Conservation (phyloP, 2,113 vertebrate species). For the Pontoporia blainvillei region DNA sequence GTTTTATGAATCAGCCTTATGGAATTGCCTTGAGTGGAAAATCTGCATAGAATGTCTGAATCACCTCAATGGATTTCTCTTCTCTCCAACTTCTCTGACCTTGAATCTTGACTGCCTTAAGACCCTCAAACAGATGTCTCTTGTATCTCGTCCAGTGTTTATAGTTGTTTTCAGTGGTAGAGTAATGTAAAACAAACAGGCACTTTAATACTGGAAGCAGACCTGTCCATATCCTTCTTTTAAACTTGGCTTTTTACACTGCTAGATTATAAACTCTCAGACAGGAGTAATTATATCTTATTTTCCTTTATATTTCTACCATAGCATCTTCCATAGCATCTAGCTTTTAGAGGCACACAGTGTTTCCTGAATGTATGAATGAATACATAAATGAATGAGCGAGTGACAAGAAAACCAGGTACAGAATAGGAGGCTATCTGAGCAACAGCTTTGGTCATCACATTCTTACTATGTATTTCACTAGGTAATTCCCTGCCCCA, state of each 20-base stretch:
- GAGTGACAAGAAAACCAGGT: neutral
- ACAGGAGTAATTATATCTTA: neutral
- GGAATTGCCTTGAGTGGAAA: neutral
- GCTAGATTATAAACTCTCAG: neutral
- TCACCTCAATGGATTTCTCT: neutral
- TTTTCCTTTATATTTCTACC: neutral
- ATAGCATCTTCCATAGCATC: neutral
- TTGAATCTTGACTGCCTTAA: neutral
- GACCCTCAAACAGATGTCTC: neutral
- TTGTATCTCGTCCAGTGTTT: neutral
- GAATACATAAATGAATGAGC: neutral
- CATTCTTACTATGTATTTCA: neutral
- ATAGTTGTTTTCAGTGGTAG: neutral
- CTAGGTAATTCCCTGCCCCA: neutral
- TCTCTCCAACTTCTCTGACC: neutral
- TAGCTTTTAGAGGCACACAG: neutral
- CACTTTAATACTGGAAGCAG: neutral
- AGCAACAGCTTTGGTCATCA: neutral
- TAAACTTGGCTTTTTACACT: neutral
- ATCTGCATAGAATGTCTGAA: neutral
- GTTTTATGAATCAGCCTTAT: neutral
- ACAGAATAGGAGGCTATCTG: neutral
- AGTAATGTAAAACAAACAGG: neutral
- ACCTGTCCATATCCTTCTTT: neutral
- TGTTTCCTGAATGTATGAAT: neutral